Percentiles rank a stretch among this genome's conserved stretches.
These are phyloP conservation scores for Mirza zaza DNA, from an alignment of 2,113 vertebrate species.

Conservation along the genomic window DNA sequence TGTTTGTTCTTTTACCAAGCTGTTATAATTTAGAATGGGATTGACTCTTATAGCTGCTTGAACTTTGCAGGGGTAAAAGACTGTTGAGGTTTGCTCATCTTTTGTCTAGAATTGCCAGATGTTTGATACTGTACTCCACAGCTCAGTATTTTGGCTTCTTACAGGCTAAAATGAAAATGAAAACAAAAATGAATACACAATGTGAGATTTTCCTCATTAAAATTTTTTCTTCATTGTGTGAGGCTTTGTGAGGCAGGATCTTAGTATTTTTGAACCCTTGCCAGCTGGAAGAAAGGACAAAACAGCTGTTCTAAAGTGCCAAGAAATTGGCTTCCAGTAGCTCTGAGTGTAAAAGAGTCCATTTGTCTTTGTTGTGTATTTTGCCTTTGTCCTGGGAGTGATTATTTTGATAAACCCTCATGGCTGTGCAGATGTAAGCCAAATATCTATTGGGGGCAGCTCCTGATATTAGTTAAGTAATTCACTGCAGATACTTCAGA, in stretches of 20 bases:
- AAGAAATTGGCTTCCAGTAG: neutral
- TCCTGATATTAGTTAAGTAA: neutral
- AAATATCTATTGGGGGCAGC: neutral
- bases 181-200: neutral
- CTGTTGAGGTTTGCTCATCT: neutral
- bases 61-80: neutral
- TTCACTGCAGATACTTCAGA: neutral
- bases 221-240: neutral
- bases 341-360: neutral
- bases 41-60: neutral
- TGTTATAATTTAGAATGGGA: neutral
- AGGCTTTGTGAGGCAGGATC: neutral
- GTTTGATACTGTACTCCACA: neutral
- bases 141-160: neutral
- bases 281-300: conserved; percentile 28
- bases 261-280: conserved; percentile 23
- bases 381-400: neutral
- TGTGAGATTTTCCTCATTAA: conserved; percentile 46
- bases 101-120: neutral
- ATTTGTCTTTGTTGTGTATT: conserved; percentile 7
- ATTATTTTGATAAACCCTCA: neutral
- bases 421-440: conserved; percentile 21
- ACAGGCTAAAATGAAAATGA: conserved; percentile 1
- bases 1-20: neutral
- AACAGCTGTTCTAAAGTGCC: conserved; percentile 22